Percentiles rank a stretch among this genome's conserved stretches.
Conservation (phyloP, 2,797 vertebrate species). For the Enteromius radiatus region DNA sequence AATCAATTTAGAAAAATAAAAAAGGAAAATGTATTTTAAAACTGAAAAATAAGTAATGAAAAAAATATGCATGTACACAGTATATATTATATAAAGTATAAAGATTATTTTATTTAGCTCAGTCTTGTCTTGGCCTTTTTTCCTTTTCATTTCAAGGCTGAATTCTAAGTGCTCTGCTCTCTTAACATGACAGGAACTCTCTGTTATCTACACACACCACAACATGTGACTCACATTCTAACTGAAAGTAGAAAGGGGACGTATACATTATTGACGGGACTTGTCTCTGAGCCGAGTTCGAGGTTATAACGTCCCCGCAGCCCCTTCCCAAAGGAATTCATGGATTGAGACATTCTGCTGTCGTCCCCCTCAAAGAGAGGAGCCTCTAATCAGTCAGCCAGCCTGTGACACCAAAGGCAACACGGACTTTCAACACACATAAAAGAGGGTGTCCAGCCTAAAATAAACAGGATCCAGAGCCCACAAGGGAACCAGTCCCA, state of each 20-base stretch:
- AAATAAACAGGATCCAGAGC: slow-evolving; percentile 6
- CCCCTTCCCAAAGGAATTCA: not conserved
- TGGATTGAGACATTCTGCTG: slow-evolving; percentile 33
- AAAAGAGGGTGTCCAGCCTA: slow-evolving; percentile 20
- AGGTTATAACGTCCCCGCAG: not conserved
- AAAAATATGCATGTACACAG: no score
- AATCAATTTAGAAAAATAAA: not conserved
- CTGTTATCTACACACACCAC: slow-evolving; percentile 21
- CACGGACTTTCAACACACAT: slow-evolving; percentile 24
- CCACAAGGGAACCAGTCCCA: not conserved
- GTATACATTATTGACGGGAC: slow-evolving; percentile 50
- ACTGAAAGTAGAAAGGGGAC: slow-evolving; percentile 24
- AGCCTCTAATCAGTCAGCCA: slow-evolving; percentile 25
- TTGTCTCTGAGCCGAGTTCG: slow-evolving; percentile 33
- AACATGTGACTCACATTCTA: slow-evolving; percentile 50
- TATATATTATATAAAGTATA: no score
- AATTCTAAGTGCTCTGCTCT: not conserved
- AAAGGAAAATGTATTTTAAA: not conserved
- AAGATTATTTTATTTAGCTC: not conserved
- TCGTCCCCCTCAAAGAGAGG: slow-evolving; percentile 23
- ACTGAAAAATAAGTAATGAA: no score
- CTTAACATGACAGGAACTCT: slow-evolving; percentile 15
- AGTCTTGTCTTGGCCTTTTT: no score
- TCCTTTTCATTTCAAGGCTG: not conserved
- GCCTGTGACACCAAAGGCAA: slow-evolving; percentile 13